A percentile compares a stretch with the other conserved stretches of the same genome.
phyloP scores from a whole-genome alignment of 1,140 invertebrate species.

The Fopius arisanus region DNA sequence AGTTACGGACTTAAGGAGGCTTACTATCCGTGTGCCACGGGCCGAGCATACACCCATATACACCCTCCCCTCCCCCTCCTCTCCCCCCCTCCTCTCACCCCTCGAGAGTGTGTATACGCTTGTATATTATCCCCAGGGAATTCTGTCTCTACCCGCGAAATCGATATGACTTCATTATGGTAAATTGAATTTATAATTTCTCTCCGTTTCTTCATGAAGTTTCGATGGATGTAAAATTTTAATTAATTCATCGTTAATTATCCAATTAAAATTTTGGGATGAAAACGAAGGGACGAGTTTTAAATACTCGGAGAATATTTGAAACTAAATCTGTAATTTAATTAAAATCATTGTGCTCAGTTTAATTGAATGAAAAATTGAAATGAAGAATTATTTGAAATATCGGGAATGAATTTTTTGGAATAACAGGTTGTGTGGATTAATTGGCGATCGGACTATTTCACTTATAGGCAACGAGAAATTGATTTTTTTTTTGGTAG shows the following conservation, averaged over 20 bases:
- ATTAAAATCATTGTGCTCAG: neutral
- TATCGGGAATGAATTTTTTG: neutral
- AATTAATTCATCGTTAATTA: neutral
- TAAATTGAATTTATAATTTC: neutral
- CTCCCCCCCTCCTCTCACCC: no score
- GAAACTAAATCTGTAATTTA: neutral
- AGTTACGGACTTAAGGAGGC: conserved; percentile 59
- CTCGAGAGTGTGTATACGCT: neutral
- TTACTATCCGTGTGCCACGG: conserved; percentile 41
- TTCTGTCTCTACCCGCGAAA: neutral
- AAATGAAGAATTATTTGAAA: neutral
- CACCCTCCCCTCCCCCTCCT: no score
- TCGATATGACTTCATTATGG: neutral
- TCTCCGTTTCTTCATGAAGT: neutral
- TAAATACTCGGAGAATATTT: neutral
- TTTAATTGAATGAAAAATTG: neutral
- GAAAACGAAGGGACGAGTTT: neutral
- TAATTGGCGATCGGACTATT: no score
- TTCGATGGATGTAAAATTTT: neutral
- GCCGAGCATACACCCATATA: neutral
- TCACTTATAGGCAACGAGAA: no score
- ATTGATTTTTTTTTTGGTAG: no score
- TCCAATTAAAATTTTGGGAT: neutral
- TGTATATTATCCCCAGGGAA: neutral
- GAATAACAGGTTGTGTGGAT: no score